Evolutionary conservation across 2,113 vertebrate species (phyloP).

Genomic region (Glareola pratincola): DNA sequence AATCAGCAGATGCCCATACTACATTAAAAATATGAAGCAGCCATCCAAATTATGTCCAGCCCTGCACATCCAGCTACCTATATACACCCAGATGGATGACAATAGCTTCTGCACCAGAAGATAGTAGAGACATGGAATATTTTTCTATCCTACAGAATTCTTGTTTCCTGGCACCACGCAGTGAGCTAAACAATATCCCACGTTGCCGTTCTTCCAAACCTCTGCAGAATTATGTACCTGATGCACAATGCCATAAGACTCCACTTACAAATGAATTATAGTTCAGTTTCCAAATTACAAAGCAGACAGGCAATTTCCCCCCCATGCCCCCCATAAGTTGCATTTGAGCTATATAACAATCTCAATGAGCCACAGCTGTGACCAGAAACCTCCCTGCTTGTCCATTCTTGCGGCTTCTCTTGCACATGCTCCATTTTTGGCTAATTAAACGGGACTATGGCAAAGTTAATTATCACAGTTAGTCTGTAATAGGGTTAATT

Average conservation of each 20-base stretch:
- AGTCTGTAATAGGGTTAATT: neutral
- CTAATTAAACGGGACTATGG: neutral
- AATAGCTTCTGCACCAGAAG: neutral
- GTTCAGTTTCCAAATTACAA: neutral
- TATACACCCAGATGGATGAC: neutral
- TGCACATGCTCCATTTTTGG: neutral
- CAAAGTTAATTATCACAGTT: slow-evolving; percentile 1
- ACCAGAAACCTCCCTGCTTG: neutral
- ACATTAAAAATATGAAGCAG: neutral
- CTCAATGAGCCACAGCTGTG: neutral
- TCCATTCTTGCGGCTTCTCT: neutral
- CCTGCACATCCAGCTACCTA: neutral
- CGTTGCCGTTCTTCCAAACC: neutral
- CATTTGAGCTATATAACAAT: neutral
- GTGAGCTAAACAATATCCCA: neutral
- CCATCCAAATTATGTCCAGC: neutral
- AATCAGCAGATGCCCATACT: neutral
- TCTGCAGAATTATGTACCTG: neutral
- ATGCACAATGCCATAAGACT: neutral
- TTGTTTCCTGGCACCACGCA: neutral
- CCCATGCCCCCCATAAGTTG: too few relatives aligned
- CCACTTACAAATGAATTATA: neutral
- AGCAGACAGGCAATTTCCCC: neutral
- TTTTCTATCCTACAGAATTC: neutral
- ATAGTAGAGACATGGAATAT: neutral